A percentile compares a stretch with the other conserved stretches of the same genome.
Evolutionary conservation across 2,113 vertebrate species (phyloP).

Genomic region (Chitala chitala): DNA sequence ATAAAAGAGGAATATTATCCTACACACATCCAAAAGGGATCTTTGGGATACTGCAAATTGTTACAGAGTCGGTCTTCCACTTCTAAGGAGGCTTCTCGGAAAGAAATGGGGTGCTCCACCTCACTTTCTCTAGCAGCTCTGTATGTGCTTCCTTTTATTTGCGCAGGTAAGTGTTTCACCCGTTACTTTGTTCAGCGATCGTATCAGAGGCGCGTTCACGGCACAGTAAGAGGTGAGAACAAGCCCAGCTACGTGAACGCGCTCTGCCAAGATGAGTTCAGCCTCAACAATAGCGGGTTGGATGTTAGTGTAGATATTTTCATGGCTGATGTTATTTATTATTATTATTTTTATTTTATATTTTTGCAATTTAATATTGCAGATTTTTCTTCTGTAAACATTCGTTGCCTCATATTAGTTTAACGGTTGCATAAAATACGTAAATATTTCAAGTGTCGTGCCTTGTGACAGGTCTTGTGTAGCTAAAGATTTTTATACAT

Average conservation of each 20-base stretch:
- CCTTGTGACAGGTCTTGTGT: too few relatives aligned
- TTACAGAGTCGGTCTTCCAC: not conserved
- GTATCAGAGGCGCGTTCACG: too few relatives aligned
- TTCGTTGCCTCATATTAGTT: too few relatives aligned
- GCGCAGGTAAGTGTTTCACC: conserved; percentile 47
- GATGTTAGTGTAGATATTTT: not conserved
- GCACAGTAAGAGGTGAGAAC: not conserved
- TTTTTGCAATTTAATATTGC: too few relatives aligned
- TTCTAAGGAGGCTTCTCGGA: not conserved
- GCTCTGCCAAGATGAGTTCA: conserved; percentile 9
- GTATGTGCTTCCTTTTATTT: conserved; percentile 36
- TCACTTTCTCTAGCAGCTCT: conserved; percentile 38
- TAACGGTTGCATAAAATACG: too few relatives aligned
- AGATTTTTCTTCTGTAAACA: too few relatives aligned
- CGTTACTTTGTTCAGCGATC: conserved; percentile 18
- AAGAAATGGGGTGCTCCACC: conserved; percentile 39
- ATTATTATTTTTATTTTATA: too few relatives aligned
- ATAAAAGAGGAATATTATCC: conserved; percentile 16
- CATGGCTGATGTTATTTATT: too few relatives aligned
- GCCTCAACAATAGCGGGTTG: conserved; percentile 12
- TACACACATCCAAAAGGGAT: not conserved
- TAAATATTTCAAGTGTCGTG: too few relatives aligned
- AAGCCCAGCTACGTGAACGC: not conserved
- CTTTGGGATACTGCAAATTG: conserved; percentile 10
- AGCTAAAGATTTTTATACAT: too few relatives aligned